These are phyloP conservation scores for Smutsia gigantea DNA, from an alignment of 2,797 vertebrate genomes.

Conservation along the genomic window DNA sequence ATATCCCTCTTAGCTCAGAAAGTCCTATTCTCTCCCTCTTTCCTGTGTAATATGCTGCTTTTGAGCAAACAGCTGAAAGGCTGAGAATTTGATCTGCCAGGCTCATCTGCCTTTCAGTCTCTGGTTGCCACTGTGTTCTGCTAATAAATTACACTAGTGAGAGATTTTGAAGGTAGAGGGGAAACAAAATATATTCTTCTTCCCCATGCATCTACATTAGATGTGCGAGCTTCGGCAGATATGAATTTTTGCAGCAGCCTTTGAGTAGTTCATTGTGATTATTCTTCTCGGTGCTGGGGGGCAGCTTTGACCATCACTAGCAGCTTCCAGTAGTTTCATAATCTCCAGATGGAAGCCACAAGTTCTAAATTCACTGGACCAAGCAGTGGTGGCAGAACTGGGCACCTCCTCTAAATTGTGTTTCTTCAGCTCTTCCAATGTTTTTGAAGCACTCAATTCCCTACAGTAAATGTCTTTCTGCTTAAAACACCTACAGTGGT, in stretches of 20 bases:
- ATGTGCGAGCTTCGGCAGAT: not conserved
- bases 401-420: not conserved
- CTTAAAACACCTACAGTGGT: not conserved
- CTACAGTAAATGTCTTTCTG: not conserved
- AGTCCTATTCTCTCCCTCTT: not conserved
- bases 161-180: not conserved
- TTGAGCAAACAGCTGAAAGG: not conserved
- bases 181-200: not conserved
- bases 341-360: not conserved
- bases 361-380: not conserved
- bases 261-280: not conserved
- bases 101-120: not conserved
- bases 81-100: not conserved
- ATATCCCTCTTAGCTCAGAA: not conserved
- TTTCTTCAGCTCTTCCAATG: not conserved
- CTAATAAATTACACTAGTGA: not conserved
- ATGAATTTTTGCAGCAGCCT: not conserved
- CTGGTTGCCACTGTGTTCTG: not conserved
- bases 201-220: too few species aligned
- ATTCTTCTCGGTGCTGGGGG: not conserved
- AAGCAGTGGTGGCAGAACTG: not conserved
- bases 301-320: not conserved
- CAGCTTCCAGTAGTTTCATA: not conserved
- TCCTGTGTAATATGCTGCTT: not conserved
- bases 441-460: not conserved